These are phyloP conservation scores for Euleptes europaea DNA, from an alignment of 2,113 vertebrate species.

Conservation along the genomic window DNA sequence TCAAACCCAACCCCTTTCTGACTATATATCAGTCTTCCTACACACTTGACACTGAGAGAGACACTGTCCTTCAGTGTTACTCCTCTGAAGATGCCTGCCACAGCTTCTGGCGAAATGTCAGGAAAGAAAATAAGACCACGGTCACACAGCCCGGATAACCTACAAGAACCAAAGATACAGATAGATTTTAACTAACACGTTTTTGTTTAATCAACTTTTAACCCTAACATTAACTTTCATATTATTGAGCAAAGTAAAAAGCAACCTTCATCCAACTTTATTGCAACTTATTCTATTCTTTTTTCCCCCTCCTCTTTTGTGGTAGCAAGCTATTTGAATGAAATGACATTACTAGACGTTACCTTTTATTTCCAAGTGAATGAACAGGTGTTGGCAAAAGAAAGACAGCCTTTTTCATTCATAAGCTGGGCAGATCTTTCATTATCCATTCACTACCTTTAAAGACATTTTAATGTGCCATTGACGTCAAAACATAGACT, in stretches of 20 bases:
- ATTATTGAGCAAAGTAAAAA: not conserved
- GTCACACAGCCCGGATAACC: no score
- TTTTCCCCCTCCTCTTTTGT: not conserved
- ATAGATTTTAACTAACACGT: constrained; percentile 5
- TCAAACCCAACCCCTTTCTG: no score
- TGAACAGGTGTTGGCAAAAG: not conserved
- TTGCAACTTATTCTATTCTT: not conserved
- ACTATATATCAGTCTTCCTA: no score
- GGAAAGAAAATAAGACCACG: no score
- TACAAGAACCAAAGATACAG: not conserved
- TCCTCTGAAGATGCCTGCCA: no score
- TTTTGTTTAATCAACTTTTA: not conserved
- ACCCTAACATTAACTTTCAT: not conserved
- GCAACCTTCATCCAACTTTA: not conserved
- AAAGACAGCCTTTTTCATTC: not conserved
- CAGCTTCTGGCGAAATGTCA: no score
- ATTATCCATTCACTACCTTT: not conserved
- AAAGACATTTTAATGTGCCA: not conserved
- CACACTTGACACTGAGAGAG: no score
- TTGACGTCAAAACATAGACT: not conserved
- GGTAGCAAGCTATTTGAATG: not conserved
- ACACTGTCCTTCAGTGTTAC: no score
- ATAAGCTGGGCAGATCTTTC: not conserved
- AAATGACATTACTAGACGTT: not conserved
- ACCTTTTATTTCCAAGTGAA: not conserved